A percentile compares a stretch with the other conserved stretches of the same genome.
Conservation (phyloP, 1,140 invertebrate species). For the Hypsibius dujardini region DNA sequence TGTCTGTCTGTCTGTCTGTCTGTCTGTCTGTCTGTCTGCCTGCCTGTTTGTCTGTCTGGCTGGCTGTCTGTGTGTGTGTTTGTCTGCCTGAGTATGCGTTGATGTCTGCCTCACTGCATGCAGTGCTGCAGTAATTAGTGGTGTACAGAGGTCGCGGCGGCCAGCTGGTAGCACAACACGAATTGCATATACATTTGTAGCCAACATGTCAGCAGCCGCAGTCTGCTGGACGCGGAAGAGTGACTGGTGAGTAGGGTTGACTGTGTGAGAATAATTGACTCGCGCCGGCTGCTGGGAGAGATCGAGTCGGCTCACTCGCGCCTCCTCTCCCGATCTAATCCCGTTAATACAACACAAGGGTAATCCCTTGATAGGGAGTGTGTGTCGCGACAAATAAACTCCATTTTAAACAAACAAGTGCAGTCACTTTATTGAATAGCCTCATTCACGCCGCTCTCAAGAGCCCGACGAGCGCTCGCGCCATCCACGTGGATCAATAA, state of each 20-base stretch:
- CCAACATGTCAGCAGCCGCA: not conserved
- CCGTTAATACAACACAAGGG: constrained; percentile 2
- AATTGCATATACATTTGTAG: not conserved
- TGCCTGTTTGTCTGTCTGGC: too few species aligned
- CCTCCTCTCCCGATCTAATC: not conserved
- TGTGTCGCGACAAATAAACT: not conserved
- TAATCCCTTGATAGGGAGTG: constrained; percentile 9
- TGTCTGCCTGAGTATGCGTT: too few species aligned
- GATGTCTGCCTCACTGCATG: too few species aligned
- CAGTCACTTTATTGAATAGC: constrained; percentile 2
- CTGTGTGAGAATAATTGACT: not conserved
- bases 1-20: too few species aligned
- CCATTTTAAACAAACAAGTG: constrained; percentile 6
- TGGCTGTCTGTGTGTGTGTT: too few species aligned
- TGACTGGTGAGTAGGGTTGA: not conserved
- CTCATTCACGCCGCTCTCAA: not conserved
- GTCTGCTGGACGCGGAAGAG: not conserved
- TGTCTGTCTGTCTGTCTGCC: too few species aligned
- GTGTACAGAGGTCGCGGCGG: not conserved
- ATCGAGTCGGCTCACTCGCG: not conserved
- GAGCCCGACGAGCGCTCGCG: not conserved
- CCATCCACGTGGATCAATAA: not conserved
- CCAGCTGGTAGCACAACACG: not conserved
- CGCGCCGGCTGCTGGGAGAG: not conserved
- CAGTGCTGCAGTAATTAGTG: too few species aligned